Evolutionary conservation across 2,888 invertebrate genomes (phyloP).

Genomic region (Mantis religiosa): DNA sequence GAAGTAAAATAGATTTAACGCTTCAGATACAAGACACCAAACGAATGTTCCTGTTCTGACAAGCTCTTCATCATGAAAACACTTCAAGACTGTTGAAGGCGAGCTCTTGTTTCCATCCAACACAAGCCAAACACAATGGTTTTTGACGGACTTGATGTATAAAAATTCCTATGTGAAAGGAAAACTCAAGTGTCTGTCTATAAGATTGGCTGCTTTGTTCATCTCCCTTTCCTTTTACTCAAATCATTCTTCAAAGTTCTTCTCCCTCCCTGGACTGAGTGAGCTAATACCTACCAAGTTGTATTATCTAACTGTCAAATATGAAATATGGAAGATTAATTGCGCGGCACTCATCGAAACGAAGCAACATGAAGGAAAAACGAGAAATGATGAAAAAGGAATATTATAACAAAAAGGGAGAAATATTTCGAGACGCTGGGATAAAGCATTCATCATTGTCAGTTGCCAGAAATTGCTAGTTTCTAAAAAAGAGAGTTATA

Average conservation of each 20-base stretch:
- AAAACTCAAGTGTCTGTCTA: slow-evolving; percentile 3
- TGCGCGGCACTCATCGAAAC: slow-evolving; percentile 9
- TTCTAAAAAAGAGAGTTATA: background rate
- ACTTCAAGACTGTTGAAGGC: background rate
- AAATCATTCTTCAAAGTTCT: background rate
- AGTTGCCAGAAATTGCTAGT: background rate
- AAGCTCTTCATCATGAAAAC: background rate
- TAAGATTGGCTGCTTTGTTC: background rate
- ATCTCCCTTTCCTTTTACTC: background rate
- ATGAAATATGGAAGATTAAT: slow-evolving; percentile 23
- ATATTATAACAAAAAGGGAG: background rate
- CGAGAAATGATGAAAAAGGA: background rate
- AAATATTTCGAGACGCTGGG: background rate
- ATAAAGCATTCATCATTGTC: slow-evolving; percentile 16
- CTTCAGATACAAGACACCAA: background rate
- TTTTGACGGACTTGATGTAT: slow-evolving; percentile 2
- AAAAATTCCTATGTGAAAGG: slow-evolving; percentile 2
- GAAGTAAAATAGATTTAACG: background rate
- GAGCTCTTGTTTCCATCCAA: background rate
- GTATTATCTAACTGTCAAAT: slow-evolving; percentile 19
- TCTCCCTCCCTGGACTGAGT: background rate
- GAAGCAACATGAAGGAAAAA: background rate
- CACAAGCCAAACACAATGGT: background rate
- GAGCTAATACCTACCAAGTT: background rate
- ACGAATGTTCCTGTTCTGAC: background rate